A percentile compares a stretch with the other conserved stretches of the same genome.
phyloP scores from a whole-genome alignment of 2,797 vertebrate species.

The Diplodus puntazzo region DNA sequence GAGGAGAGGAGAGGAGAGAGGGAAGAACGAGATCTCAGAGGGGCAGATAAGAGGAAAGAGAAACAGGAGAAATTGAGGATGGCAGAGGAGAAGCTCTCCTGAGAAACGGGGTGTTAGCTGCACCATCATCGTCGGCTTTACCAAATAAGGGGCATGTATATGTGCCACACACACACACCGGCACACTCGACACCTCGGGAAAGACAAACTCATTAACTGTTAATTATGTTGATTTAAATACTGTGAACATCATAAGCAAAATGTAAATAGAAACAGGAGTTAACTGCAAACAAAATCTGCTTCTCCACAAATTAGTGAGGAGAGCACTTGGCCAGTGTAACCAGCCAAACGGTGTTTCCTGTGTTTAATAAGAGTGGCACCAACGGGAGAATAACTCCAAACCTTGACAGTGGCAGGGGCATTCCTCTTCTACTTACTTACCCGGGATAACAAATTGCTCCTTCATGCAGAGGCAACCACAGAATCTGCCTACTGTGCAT shows the following conservation, averaged over 20 bases:
- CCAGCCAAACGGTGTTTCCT: slow-evolving; percentile 35
- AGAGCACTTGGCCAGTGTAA: slow-evolving; percentile 8
- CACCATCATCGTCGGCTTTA: slow-evolving; percentile 34
- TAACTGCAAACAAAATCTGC: slow-evolving; percentile 24
- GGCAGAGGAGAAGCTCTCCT: slow-evolving; percentile 21
- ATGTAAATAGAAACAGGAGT: slow-evolving; percentile 20
- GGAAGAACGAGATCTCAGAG: slow-evolving; percentile 50
- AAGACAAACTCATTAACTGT: slow-evolving; percentile 49
- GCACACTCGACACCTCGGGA: slow-evolving; percentile 11
- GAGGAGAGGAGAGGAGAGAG: slow-evolving; percentile 4
- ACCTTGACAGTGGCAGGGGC: slow-evolving; percentile 33
- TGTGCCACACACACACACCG: slow-evolving; percentile 4
- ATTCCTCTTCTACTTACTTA: slow-evolving; percentile 51
- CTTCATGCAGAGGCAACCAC: slow-evolving; percentile 35
- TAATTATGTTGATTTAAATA: slow-evolving; percentile 50
- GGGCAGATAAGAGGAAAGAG: slow-evolving; percentile 41
- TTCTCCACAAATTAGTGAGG: background rate
- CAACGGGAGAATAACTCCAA: slow-evolving; percentile 48
- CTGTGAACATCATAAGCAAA: slow-evolving; percentile 18
- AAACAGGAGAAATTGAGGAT: slow-evolving; percentile 32
- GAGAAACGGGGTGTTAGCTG: slow-evolving; percentile 40
- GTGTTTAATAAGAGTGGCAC: slow-evolving; percentile 40
- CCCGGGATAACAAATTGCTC: slow-evolving; percentile 50
- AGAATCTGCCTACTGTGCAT: slow-evolving; percentile 53
- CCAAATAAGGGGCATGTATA: slow-evolving; percentile 31